Base-by-base conservation (phyloP, 64 coral and sea anemone genomes). In the Porites lutea region DNA sequence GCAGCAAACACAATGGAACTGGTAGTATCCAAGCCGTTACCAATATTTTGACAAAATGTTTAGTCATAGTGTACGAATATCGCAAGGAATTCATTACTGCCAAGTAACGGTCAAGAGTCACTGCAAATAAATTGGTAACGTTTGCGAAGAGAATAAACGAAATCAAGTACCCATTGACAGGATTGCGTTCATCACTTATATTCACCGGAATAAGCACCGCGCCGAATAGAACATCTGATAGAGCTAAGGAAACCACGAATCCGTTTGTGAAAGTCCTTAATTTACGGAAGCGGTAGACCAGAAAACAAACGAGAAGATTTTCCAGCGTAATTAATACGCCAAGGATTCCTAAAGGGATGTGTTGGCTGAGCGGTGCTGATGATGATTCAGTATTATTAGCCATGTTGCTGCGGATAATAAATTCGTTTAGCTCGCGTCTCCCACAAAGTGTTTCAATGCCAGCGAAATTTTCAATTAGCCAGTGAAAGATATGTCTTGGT, bases 51-150 rank as follows among this genome's bases (percentile, higher is more conserved):
- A 19, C 64, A 59, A 96, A 93, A 74, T 93, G 76, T 87, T 87
- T 96, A 2, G 92, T 58, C 95, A 96, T 96, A 6, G 58, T 93
- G 65, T 92, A 92, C 10, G 86, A 82, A 45, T 96, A 96, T 51
- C 93, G 52, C 12, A 96, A 50, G 3, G 95, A 89, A 48, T 88
- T 94, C 61, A 96, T 79, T 1, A 96, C 95, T 12, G 95, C 95
- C 10, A 94, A 59, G 37, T 84, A 96, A 15, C 95, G 87, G 75
- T 96, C 95, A 43, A 96, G 62, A 55, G 95, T 96, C 3, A 96
- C 95, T 50, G 95, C 95, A 60, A 86, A 96, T 47, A 96, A 83
- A 58, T 90, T 96, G 59, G 91, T 93, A 54, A 96, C 91, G 45
- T 96, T 96, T 19, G 83, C 92, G 58, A 96, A 83, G 13, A 94